Percentiles rank a stretch among this genome's conserved stretches.
phyloP scores from a whole-genome alignment of 2,888 invertebrate species.

The Orthosia gracilis region DNA sequence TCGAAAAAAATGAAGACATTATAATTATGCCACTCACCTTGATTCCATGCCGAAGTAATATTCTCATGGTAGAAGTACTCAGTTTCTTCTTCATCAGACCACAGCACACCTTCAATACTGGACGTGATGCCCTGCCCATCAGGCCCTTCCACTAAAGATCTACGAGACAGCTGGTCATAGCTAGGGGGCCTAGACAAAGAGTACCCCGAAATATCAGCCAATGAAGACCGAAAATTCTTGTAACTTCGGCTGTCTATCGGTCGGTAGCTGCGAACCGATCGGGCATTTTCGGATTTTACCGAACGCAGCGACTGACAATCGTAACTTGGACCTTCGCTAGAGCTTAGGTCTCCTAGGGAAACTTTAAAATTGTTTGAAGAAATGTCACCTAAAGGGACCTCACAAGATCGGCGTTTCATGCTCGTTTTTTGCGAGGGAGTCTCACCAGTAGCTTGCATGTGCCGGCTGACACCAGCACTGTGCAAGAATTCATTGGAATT shows the following conservation, averaged over 20 bases:
- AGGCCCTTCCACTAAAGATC: slow-evolving; percentile 85
- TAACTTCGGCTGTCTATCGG: slow-evolving; percentile 87
- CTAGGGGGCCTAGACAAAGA: slow-evolving; percentile 86
- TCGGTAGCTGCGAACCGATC: slow-evolving; percentile 81
- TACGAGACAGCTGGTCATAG: slow-evolving; percentile 86
- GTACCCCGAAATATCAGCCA: slow-evolving; percentile 83
- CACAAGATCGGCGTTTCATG: slow-evolving; percentile 88
- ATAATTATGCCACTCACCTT: slow-evolving; percentile 80
- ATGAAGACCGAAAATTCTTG: slow-evolving; percentile 86
- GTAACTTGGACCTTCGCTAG: slow-evolving; percentile 80
- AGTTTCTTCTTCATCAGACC: slow-evolving; percentile 90
- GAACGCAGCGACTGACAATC: slow-evolving; percentile 85
- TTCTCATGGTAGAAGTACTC: slow-evolving; percentile 90
- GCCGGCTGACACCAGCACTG: slow-evolving; percentile 88
- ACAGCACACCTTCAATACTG: slow-evolving; percentile 89
- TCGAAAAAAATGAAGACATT: no score
- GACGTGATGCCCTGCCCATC: slow-evolving; percentile 86
- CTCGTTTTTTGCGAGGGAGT: slow-evolving; percentile 87
- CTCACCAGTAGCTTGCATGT: slow-evolving; percentile 89
- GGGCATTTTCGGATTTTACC: slow-evolving; percentile 83
- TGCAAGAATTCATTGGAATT: slow-evolving; percentile 88
- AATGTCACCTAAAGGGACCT: slow-evolving; percentile 88
- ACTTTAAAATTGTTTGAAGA: slow-evolving; percentile 88
- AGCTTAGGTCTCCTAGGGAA: slow-evolving; percentile 84
- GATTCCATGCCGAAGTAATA: slow-evolving; percentile 87